These are phyloP conservation scores for Pituophis catenifer DNA, from an alignment of 2,113 vertebrate species.

Conservation along the genomic window DNA sequence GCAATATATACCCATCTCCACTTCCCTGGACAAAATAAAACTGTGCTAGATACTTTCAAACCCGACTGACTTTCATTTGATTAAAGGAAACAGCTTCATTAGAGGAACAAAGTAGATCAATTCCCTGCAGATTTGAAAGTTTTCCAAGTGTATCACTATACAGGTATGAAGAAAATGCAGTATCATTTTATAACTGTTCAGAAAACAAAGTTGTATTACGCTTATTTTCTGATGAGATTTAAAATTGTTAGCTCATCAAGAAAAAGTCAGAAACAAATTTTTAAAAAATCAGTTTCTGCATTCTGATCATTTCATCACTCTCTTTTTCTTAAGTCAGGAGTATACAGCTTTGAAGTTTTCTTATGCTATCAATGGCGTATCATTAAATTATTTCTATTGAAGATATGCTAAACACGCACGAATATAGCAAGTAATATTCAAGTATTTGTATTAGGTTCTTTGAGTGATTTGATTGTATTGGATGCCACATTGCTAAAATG, in stretches of 20 bases:
- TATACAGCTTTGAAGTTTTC: conserved; percentile 12
- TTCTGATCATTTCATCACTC: not conserved
- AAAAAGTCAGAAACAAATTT: conserved; percentile 20
- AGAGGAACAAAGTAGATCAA: conserved; percentile 52
- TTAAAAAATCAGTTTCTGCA: not conserved
- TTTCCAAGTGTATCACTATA: conserved; percentile 24
- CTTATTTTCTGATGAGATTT: conserved; percentile 24
- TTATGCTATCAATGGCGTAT: conserved; percentile 15
- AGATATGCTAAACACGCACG: conserved; percentile 4
- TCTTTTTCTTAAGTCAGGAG: not conserved
- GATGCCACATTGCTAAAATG: not conserved
- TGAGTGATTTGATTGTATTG: conserved; percentile 15
- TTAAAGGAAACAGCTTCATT: conserved; percentile 63
- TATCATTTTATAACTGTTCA: not conserved
- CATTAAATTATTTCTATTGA: not conserved
- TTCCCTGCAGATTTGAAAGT: conserved; percentile 44
- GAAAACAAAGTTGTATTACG: conserved; percentile 9
- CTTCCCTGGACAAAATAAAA: conserved; percentile 64
- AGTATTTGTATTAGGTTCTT: conserved; percentile 3
- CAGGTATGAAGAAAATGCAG: conserved; percentile 16
- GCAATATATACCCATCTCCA: conserved; percentile 63
- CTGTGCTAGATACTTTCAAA: conserved; percentile 17
- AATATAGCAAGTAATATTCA: not conserved
- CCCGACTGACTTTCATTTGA: conserved; percentile 54
- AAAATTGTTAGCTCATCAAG: conserved; percentile 16